A percentile compares a stretch with the other conserved stretches of the same genome.
These are phyloP conservation scores for Neodiprion virginianus DNA, from an alignment of 1,140 invertebrate genomes.

Conservation along the genomic window DNA sequence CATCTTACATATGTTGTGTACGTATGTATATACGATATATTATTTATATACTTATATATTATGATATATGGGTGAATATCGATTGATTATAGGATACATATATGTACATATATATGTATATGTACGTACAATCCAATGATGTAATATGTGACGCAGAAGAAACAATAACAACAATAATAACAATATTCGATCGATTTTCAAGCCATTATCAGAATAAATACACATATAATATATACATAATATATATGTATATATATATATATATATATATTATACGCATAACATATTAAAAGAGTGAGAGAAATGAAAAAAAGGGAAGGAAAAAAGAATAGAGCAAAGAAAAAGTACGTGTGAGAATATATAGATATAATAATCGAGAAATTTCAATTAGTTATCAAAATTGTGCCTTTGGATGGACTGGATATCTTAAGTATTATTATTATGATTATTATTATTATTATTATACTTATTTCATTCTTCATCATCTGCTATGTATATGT, in stretches of 20 bases:
- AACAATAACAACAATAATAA: background rate
- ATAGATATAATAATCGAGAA: conserved; percentile 33
- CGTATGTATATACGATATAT: background rate
- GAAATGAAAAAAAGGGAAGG: no score
- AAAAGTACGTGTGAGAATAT: conserved; percentile 16
- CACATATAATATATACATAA: conserved; percentile 11
- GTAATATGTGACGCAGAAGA: no score
- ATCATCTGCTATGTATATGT: no score
- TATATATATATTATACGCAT: no score
- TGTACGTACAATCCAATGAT: background rate
- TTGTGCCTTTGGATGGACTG: conserved; percentile 57
- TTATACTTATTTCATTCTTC: no score
- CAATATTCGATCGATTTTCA: no score
- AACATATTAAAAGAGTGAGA: no score
- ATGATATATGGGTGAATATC: conserved; percentile 7
- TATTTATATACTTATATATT: conserved; percentile 11
- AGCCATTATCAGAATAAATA: background rate
- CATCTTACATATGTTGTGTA: no score
- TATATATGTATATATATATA: background rate
- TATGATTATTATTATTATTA: conserved; percentile 7
- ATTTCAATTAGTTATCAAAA: conserved; percentile 56
- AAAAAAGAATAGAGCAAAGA: background rate
- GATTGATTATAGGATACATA: conserved; percentile 9
- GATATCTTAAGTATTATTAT: conserved; percentile 44
- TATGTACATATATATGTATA: background rate